Percentiles rank a stretch among this genome's conserved stretches.
Evolutionary conservation across 2,797 vertebrate genomes (phyloP).

Genomic region (Phaenicophaeus curvirostris): DNA sequence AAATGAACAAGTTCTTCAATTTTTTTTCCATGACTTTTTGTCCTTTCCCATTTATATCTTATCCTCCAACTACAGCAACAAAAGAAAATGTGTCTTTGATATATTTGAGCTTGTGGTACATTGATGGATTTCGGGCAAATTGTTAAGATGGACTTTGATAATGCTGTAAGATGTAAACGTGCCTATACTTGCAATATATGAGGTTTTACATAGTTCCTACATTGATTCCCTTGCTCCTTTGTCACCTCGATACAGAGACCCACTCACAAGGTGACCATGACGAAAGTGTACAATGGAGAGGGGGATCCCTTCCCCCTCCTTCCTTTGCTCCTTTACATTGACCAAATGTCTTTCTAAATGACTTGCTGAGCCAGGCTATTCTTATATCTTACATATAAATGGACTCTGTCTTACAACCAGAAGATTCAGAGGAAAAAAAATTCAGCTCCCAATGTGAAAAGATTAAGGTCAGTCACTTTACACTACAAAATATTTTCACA

Average conservation of each 20-base stretch:
- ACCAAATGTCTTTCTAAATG: slow-evolving; percentile 71
- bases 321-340: slow-evolving; percentile 48
- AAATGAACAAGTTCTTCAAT: not conserved
- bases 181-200: slow-evolving; percentile 48
- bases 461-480: slow-evolving; percentile 60
- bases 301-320: slow-evolving; percentile 39
- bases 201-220: slow-evolving; percentile 56
- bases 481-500: slow-evolving; percentile 56
- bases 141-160: slow-evolving; percentile 51
- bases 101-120: not conserved
- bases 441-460: slow-evolving; percentile 54
- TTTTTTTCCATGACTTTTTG: not conserved
- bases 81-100: slow-evolving; percentile 26
- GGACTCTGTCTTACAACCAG: slow-evolving; percentile 49
- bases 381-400: slow-evolving; percentile 67
- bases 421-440: slow-evolving; percentile 47
- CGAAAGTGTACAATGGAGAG: slow-evolving; percentile 48
- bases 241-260: slow-evolving; percentile 40
- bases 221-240: slow-evolving; percentile 50
- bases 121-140: slow-evolving; percentile 17
- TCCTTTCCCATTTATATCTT: slow-evolving; percentile 5
- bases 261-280: slow-evolving; percentile 63
- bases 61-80: not conserved
- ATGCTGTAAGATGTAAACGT: slow-evolving; percentile 18
- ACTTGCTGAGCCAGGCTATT: slow-evolving; percentile 68